Base-by-base conservation (phyloP, 2,113 vertebrate species). In the Pelmatolapia mariae region DNA sequence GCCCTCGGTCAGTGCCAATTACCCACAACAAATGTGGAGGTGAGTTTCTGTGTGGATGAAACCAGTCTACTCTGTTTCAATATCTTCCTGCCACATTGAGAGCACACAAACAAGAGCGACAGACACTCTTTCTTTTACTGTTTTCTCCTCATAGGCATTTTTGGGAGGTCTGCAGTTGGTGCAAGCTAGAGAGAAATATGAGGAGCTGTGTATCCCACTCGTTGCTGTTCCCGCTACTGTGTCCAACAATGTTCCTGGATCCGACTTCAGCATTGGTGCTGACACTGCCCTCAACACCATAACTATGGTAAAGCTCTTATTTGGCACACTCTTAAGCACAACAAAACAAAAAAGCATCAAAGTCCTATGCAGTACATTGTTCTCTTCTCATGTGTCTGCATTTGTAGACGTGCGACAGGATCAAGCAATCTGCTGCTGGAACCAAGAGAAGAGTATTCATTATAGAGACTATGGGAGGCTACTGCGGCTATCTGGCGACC, bases 391-490 rank as follows among this genome's bases (percentile, higher is more conserved):
- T 11, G 6, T 76, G 15, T n/a, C 15, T 33, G 26, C 10, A 16
- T 52, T 86, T 71, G 71, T 90, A 98, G 97, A 98, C 97, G 2
- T 98, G 98, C 7, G 98, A 99, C 93, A 97, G 97, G 84, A 98
- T 99, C 93, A 99, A 99, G 93, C 98, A 99, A 92, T 99, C 98
- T 1, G 97, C 98, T 0, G 98, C 98, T 0, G 98, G 98, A 50
- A 99, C 98, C 85, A 99, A 99, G 86, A 97, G 98, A 16, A 97
- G 98, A 1, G 98, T 99, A 82, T 99, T 99, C 86, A 98, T 99
- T 91, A 97, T 99, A 0, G 98, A 99, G 95, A 99, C 98, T 0
- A 98, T 99, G 98, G 98, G 98, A 0, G 98, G 98, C 86, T 97
- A 97, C 94, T 99, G 98, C 0, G 98, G 98, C n/a, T 99, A 99